Evolutionary conservation across 1,140 invertebrate species (phyloP).

Genomic region (Heliconius himera): DNA sequence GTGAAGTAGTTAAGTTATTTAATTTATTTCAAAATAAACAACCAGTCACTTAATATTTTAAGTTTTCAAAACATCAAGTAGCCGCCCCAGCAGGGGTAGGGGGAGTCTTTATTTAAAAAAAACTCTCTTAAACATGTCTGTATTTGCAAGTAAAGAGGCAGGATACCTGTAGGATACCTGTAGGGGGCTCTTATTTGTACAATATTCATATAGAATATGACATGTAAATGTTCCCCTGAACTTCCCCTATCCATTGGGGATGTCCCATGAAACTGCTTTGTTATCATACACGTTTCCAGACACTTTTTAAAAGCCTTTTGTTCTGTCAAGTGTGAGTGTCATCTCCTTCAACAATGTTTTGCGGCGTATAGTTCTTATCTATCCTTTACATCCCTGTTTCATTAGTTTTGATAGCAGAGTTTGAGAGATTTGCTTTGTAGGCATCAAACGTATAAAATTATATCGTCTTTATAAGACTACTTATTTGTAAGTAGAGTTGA

Average conservation of each 20-base stretch:
- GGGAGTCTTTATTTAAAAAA: neutral
- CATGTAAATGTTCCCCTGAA: slow-evolving; percentile 38
- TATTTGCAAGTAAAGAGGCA: slow-evolving; percentile 1
- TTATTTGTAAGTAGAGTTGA: neutral
- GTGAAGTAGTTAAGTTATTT: too few relatives aligned
- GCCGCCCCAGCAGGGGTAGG: neutral
- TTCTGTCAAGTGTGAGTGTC: slow-evolving; percentile 47
- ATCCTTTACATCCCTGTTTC: slow-evolving; percentile 20
- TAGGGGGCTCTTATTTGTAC: neutral
- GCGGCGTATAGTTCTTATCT: slow-evolving; percentile 20
- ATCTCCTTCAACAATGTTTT: slow-evolving; percentile 36
- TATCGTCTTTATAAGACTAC: neutral
- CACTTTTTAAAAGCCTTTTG: slow-evolving; percentile 70
- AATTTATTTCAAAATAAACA: neutral
- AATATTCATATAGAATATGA: slow-evolving; percentile 25
- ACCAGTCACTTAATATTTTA: neutral
- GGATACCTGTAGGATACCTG: neutral
- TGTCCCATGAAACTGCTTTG: slow-evolving; percentile 51
- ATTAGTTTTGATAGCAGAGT: slow-evolving; percentile 22
- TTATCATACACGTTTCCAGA: slow-evolving; percentile 60
- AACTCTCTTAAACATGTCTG: neutral
- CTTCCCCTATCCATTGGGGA: slow-evolving; percentile 41
- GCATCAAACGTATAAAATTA: neutral
- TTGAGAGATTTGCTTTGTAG: neutral
- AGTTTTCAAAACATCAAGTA: neutral